Conservation (phyloP, 2,888 invertebrate species). For the Seladonia tumulorum region DNA sequence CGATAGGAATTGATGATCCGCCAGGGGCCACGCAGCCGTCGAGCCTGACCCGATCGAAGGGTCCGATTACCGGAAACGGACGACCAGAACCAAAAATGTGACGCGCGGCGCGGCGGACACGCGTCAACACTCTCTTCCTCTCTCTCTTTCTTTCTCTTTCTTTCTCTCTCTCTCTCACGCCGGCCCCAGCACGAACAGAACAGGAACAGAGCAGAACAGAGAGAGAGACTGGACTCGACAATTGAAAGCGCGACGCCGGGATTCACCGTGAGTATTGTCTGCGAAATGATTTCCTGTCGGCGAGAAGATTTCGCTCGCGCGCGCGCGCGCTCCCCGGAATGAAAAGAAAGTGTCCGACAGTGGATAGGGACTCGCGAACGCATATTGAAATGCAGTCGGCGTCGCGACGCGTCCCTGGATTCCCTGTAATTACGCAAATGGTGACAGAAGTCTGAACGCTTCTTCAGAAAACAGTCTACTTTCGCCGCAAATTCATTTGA, state of each 20-base stretch:
- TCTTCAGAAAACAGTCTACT: background rate
- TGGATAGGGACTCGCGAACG: background rate
- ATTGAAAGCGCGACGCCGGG: constrained; percentile 42
- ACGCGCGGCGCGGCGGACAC: constrained; percentile 44
- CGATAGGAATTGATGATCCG: constrained; percentile 56
- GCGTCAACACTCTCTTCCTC: constrained; percentile 28
- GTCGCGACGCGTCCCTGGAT: background rate
- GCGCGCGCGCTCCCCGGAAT: no score
- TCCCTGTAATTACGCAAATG: background rate
- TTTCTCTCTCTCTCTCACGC: background rate
- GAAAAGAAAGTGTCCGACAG: background rate
- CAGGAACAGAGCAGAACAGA: background rate
- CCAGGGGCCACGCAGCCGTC: constrained; percentile 16
- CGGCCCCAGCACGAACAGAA: constrained; percentile 12
- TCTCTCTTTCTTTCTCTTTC: background rate
- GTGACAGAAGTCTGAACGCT: background rate
- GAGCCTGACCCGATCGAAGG: constrained; percentile 57
- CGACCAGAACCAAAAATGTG: constrained; percentile 60
- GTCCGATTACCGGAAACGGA: constrained; percentile 52
- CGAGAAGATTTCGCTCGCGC: background rate
- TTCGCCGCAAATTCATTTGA: background rate
- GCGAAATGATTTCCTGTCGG: constrained; percentile 22
- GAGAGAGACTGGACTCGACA: constrained; percentile 35
- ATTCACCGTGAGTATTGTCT: constrained; percentile 58
- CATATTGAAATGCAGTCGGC: constrained; percentile 7